Conservation (phyloP, 2,797 vertebrate species). For the Clarias laeviceps region DNA sequence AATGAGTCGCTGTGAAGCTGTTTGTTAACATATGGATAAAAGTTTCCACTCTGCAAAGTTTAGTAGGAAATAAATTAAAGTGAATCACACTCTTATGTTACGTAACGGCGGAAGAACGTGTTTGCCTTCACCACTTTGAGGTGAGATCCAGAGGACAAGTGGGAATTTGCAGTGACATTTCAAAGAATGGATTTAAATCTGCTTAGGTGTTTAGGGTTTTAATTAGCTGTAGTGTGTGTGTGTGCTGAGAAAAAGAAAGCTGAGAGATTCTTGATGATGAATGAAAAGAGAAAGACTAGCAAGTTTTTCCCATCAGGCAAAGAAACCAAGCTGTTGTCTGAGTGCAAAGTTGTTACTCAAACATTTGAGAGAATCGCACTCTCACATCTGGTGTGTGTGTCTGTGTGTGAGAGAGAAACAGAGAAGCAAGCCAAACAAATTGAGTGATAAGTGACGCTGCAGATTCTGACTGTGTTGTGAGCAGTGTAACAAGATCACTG, state of each 20-base stretch:
- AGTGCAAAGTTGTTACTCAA: not conserved
- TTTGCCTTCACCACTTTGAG: not conserved
- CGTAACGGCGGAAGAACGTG: not conserved
- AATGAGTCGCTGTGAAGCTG: not conserved
- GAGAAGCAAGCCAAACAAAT: not conserved
- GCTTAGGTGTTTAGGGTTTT: slow-evolving; percentile 2
- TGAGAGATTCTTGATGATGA: not conserved
- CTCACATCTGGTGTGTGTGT: not conserved
- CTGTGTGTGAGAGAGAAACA: not conserved
- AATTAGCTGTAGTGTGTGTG: slow-evolving; percentile 15
- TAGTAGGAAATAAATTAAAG: not conserved
- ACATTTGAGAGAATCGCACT: not conserved
- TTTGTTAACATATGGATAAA: not conserved
- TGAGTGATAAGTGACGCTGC: not conserved
- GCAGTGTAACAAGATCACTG: not conserved
- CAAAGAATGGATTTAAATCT: slow-evolving; percentile 1
- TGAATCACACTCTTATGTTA: not conserved
- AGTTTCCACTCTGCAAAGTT: too few relatives aligned
- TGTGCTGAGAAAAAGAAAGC: not conserved
- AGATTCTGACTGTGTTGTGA: not conserved
- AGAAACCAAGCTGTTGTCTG: slow-evolving; percentile 50
- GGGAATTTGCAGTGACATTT: not conserved
- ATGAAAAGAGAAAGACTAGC: not conserved
- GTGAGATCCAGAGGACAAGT: not conserved
- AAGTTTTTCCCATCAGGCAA: not conserved